Conservation (phyloP, 1,140 invertebrate species). For the Zophobas morio region DNA sequence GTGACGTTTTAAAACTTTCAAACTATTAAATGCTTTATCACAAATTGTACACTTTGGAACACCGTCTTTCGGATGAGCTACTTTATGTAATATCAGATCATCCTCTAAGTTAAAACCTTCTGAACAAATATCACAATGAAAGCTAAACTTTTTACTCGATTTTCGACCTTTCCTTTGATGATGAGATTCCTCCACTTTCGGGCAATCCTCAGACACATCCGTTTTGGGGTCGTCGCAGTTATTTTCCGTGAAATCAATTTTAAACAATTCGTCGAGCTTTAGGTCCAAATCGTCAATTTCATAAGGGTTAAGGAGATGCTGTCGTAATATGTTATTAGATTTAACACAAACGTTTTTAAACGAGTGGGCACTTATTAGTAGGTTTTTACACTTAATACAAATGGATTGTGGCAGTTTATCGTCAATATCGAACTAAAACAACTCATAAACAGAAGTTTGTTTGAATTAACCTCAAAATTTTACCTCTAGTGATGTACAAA, state of each 20-base stretch:
- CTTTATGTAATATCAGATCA: slow-evolving; percentile 56
- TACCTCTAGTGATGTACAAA: slow-evolving; percentile 55
- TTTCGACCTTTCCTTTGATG: neutral
- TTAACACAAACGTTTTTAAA: slow-evolving; percentile 58
- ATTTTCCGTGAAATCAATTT: slow-evolving; percentile 35
- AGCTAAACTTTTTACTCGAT: slow-evolving; percentile 8
- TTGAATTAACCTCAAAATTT: slow-evolving; percentile 12
- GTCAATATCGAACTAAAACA: slow-evolving; percentile 49
- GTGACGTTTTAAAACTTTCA: slow-evolving; percentile 58
- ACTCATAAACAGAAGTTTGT: neutral
- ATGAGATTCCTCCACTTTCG: slow-evolving; percentile 1
- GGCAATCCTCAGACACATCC: neutral
- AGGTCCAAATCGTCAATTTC: slow-evolving; percentile 46
- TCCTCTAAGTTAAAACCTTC: slow-evolving; percentile 45
- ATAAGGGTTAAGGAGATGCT: slow-evolving; percentile 48
- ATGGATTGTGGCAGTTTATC: slow-evolving; percentile 52
- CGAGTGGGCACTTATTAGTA: slow-evolving; percentile 50
- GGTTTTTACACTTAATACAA: slow-evolving; percentile 53
- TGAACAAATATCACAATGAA: slow-evolving; percentile 33
- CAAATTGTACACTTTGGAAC: slow-evolving; percentile 55
- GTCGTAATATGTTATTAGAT: slow-evolving; percentile 51
- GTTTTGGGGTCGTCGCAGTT: slow-evolving; percentile 26
- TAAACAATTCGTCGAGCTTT: slow-evolving; percentile 40
- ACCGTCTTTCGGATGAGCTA: slow-evolving; percentile 54
- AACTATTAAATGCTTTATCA: slow-evolving; percentile 53